These are phyloP conservation scores for Drosophila prolongata DNA, from an alignment of 2,888 invertebrate species.

Conservation along the genomic window DNA sequence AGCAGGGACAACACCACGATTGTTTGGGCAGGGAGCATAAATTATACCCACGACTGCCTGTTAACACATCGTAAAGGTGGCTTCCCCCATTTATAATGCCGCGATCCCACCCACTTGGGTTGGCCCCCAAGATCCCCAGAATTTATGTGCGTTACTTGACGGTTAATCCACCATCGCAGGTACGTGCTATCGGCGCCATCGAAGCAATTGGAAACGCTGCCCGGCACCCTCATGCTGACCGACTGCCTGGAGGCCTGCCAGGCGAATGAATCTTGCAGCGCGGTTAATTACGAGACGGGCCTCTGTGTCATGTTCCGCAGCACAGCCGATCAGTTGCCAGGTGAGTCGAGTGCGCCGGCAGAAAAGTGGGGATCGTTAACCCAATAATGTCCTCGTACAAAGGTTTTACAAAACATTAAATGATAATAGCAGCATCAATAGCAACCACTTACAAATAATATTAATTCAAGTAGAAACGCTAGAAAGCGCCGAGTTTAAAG, in stretches of 20 bases:
- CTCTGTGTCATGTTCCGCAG: conserved; percentile 96
- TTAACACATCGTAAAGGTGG: conserved; percentile 65
- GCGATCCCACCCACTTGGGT: conserved; percentile 33
- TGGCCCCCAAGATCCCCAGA: conserved; percentile 23
- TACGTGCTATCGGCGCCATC: conserved; percentile 96
- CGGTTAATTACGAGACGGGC: conserved; percentile 97
- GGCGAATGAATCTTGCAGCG: conserved; percentile 94
- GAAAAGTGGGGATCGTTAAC: not conserved
- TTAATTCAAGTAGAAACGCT: no score
- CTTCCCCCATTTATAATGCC: conserved; percentile 32
- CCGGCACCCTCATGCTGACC: conserved; percentile 95
- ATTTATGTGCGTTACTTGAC: conserved; percentile 70
- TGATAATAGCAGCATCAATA: not conserved
- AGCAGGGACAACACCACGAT: conserved; percentile 39
- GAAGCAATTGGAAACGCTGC: conserved; percentile 94
- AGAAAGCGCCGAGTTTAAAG: no score
- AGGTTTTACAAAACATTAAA: not conserved
- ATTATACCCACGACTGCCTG: conserved; percentile 43
- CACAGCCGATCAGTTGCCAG: conserved; percentile 94
- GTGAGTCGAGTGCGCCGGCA: conserved; percentile 85
- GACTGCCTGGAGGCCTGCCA: conserved; percentile 97
- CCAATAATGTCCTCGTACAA: not conserved
- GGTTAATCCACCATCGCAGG: conserved; percentile 81
- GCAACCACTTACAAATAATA: not conserved
- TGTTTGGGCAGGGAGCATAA: conserved; percentile 20